A percentile compares a stretch with the other conserved stretches of the same genome.
Evolutionary conservation across 2,888 invertebrate species (phyloP).

Genomic region (Clostera curtula): DNA sequence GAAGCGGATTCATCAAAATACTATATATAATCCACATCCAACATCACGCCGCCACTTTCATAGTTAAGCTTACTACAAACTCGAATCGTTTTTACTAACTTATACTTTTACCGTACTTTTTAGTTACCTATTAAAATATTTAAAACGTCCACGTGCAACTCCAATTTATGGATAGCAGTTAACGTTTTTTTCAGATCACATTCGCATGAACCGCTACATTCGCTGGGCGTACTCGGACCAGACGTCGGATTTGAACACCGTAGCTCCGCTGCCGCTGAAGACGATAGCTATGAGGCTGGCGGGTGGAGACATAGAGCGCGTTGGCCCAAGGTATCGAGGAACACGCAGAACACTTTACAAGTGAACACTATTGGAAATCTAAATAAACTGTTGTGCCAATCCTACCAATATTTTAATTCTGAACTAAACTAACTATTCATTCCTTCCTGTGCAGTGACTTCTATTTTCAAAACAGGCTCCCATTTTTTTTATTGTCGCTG

Average conservation of each 20-base stretch:
- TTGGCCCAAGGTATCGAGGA: conserved; percentile 42
- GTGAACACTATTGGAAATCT: conserved; percentile 11
- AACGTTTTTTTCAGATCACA: conserved; percentile 41
- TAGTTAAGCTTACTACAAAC: too few relatives aligned
- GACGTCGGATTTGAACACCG: conserved; percentile 29
- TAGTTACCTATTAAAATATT: too few relatives aligned
- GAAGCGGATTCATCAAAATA: conserved; percentile 1
- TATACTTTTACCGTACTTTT: too few relatives aligned
- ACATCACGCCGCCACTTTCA: too few relatives aligned
- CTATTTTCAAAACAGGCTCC: conserved; percentile 4
- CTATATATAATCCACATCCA: too few relatives aligned
- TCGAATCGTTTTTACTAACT: too few relatives aligned
- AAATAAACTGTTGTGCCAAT: too few relatives aligned
- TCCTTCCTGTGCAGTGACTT: conserved; percentile 5
- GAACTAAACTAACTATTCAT: too few relatives aligned
- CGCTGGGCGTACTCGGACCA: conserved; percentile 59
- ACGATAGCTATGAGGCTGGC: conserved; percentile 46
- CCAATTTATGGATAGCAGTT: too few relatives aligned
- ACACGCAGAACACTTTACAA: conserved; percentile 27
- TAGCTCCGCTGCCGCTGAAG: conserved; percentile 44
- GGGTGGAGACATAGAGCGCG: conserved; percentile 59
- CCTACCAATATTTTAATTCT: too few relatives aligned
- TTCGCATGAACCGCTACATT: conserved; percentile 63
- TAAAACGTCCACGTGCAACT: too few relatives aligned
- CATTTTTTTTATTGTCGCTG: too few relatives aligned